phyloP scores from a whole-genome alignment of 2,797 vertebrate species.

The Dermochelys coriacea region DNA sequence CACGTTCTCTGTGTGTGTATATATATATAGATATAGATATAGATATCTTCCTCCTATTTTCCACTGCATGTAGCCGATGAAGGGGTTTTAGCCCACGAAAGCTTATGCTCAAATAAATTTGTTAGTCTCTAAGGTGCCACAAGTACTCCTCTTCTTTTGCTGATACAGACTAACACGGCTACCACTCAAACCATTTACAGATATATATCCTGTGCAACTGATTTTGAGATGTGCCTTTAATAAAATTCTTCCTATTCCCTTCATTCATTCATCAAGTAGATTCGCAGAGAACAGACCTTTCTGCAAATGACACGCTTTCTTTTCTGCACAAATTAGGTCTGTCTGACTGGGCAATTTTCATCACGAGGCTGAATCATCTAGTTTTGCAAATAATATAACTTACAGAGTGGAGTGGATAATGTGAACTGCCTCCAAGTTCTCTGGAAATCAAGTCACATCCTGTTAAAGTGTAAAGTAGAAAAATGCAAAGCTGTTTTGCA shows the following conservation, averaged over 20 bases:
- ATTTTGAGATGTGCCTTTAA: slow-evolving; percentile 27
- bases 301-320: slow-evolving; percentile 43
- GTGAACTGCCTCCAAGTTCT: slow-evolving; percentile 20
- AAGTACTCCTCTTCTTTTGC: no score
- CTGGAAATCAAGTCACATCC: slow-evolving; percentile 40
- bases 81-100: no score
- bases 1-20: no score
- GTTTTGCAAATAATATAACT: slow-evolving; percentile 36
- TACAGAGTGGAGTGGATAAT: not conserved
- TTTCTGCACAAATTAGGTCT: slow-evolving; percentile 20
- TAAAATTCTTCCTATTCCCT: slow-evolving; percentile 21
- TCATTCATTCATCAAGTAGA: slow-evolving; percentile 9
- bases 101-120: no score
- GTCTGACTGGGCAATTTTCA: slow-evolving; percentile 6
- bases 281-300: slow-evolving; percentile 44
- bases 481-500: not conserved
- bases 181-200: no score
- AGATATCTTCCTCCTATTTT: no score
- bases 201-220: not conserved
- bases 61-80: no score
- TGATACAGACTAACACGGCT: no score
- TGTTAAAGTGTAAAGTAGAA: slow-evolving; percentile 33
- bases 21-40: no score
- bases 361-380: slow-evolving; percentile 19
- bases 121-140: no score